Base-by-base conservation (phyloP, 2,888 invertebrate species). In the Yponomeuta malinellus region DNA sequence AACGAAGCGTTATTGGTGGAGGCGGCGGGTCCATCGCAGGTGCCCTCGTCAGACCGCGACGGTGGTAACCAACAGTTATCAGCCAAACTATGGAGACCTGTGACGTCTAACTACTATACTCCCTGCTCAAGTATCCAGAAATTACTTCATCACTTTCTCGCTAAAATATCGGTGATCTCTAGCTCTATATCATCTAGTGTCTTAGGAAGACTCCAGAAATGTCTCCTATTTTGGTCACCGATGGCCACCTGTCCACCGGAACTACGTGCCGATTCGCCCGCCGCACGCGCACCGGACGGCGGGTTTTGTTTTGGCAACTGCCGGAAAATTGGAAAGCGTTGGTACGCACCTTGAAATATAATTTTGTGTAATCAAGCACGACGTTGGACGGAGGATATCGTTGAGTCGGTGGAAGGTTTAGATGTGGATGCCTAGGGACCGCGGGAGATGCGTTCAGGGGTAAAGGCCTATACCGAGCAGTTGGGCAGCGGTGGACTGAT, bases 201-300 rank as follows among this genome's bases (percentile, higher is more conserved):
- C 8, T 15, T 15, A 12, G 52, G n/a, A 23, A 64, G 43, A 10
- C 15, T 43, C 48, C 10, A 68, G 63, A 33, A 4, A 48, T 6
- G 65, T 29, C 31, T 59, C 52, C 15, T 59, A 59, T 15, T 59
- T 15, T 59, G 52, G 52, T 59, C 52, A 15, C 33, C 48, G 15
- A 63, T 48, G 65, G 15, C 31, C 65, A 83, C 84, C 87, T 85
- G 87, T 86, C 81, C 74, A 78, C 78, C 84, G 86, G 87, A 85
- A 85, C 87, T 88, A 87, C 87, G 88, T 88, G 89, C 86, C 86
- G 85, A 84, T 84, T 80, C 84, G 83, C 80, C 79, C 75, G 73
- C 73, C 81, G 83, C 81, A 77, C 80, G 78, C 79, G 75, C 33
- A 76, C 72, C 59, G 70, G 70, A 70, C 63, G 72, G 68, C 71